Base-by-base conservation (phyloP, 2,888 invertebrate genomes). In the Pachliopta kotzebuea region DNA sequence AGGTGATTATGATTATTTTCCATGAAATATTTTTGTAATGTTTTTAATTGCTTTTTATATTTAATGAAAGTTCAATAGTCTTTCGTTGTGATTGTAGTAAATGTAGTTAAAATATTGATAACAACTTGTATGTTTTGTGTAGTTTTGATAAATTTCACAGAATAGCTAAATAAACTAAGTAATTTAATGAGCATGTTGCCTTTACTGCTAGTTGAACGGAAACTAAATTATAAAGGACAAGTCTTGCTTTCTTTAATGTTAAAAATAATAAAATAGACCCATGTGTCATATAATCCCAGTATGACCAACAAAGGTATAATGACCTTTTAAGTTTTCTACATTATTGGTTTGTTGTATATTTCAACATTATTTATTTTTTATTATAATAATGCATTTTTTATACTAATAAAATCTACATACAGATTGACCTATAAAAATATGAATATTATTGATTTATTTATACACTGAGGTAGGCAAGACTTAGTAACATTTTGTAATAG, bases 71-170 rank as follows among this genome's bases (percentile, higher is more conserved):
- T 14, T 37, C n/a, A 26, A 20, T 14, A 7, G 58, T 49, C 26
- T 49, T 49, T 11, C 3, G n/a, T 49, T 58, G 58, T 58, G 58
- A 58, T 24, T 58, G 37, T 49, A 49, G 26, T 49, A 20, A 58
- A 49, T 58, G 26, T 37, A 21, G n/a, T 42, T 56, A 42, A 24
- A 18, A 45, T n/a, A 26, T 26, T 37, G 37, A n/a, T 45, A 17
- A 42, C 6, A 18, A n/a, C 45, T 45, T 18, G n/a, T n/a, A 6
- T 4, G 18, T n/a, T 45, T 7, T 45, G 0, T 11, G 45, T 45
- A 45, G 45, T 45, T 45, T 45, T 45, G n/a, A 8, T 45, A 45
- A 45, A 45, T 18, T 45, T 37, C 37, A 37, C 45, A 3, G n/a
- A n/a, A 45, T 18, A 45, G n/a, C 45, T 18, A n/a, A 45, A n/a